A percentile compares a stretch with the other conserved stretches of the same genome.
These are phyloP conservation scores for Drosophila austrosaltans DNA, from an alignment of 2,888 invertebrate genomes.

Conservation along the genomic window DNA sequence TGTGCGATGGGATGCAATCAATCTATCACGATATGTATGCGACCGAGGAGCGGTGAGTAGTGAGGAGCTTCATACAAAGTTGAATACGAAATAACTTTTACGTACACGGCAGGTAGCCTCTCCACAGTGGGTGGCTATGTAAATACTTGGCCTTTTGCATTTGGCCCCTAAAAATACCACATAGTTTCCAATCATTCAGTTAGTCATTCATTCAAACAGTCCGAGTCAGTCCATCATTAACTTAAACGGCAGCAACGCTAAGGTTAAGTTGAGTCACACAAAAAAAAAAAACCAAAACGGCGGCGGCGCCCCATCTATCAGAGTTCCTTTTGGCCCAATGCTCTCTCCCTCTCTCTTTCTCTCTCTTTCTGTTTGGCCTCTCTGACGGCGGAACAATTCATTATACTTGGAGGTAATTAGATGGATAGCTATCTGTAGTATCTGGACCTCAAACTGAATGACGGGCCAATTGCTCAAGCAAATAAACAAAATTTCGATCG, in stretches of 20 bases:
- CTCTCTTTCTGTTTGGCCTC: not conserved
- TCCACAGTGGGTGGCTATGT: conserved; percentile 79
- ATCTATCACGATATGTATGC: conserved; percentile 71
- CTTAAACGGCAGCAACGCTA: conserved; percentile 62
- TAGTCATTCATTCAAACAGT: conserved; percentile 41
- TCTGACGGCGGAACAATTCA: conserved; percentile 72
- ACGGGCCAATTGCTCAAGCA: conserved; percentile 77
- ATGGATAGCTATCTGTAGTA: conserved; percentile 59
- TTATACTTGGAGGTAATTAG: conserved; percentile 55
- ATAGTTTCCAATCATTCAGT: conserved; percentile 52
- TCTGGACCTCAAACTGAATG: conserved; percentile 52
- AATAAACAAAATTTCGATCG: conserved; percentile 71
- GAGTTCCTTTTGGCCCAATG: conserved; percentile 40
- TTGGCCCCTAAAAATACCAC: conserved; percentile 76
- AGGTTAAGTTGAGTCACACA: conserved; percentile 44
- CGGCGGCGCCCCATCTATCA: conserved; percentile 72
- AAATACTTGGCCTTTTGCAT: conserved; percentile 72
- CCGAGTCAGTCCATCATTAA: conserved; percentile 61
- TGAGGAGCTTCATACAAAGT: conserved; percentile 28
- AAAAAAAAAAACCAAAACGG: not conserved
- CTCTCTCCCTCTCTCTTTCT: conserved; percentile 1
- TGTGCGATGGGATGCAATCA: conserved; percentile 81
- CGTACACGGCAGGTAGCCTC: conserved; percentile 75
- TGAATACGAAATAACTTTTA: conserved; percentile 47
- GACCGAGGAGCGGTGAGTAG: conserved; percentile 27